phyloP scores from a whole-genome alignment of 2,113 vertebrate species.

The Sapajus apella region DNA sequence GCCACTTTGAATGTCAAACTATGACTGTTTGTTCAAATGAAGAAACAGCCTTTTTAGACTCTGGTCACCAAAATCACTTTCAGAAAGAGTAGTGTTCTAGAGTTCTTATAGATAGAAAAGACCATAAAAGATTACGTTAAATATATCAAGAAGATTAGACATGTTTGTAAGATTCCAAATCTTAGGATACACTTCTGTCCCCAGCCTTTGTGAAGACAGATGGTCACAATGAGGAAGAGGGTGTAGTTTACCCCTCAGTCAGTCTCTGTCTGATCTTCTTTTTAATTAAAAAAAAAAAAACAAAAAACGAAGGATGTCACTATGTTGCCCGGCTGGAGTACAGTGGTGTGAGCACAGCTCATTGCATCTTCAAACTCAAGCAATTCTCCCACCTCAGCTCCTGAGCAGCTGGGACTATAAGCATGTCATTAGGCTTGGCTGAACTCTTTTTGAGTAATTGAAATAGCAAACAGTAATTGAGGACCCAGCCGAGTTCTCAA shows the following conservation, averaged over 20 bases:
- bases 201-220: neutral
- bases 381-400: neutral
- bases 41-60: conserved; percentile 8
- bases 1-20: conserved; percentile 48
- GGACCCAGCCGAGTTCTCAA: neutral
- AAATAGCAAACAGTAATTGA: neutral
- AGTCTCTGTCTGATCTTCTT: neutral
- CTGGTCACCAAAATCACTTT: neutral
- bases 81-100: conserved; percentile 13
- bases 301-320: too few species aligned
- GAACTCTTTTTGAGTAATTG: neutral
- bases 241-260: fast-evolving
- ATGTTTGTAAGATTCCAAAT: neutral
- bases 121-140: neutral
- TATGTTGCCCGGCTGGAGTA: neutral
- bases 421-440: too few species aligned
- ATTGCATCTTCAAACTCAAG: neutral
- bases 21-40: conserved; percentile 44
- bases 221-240: neutral
- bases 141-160: too few species aligned
- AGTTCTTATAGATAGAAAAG: neutral
- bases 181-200: neutral
- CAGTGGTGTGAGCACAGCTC: neutral
- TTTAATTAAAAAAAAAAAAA: neutral
- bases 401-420: neutral